Evolutionary conservation across 2,888 invertebrate species (phyloP).

Genomic region (Psylliodes chrysocephalus): DNA sequence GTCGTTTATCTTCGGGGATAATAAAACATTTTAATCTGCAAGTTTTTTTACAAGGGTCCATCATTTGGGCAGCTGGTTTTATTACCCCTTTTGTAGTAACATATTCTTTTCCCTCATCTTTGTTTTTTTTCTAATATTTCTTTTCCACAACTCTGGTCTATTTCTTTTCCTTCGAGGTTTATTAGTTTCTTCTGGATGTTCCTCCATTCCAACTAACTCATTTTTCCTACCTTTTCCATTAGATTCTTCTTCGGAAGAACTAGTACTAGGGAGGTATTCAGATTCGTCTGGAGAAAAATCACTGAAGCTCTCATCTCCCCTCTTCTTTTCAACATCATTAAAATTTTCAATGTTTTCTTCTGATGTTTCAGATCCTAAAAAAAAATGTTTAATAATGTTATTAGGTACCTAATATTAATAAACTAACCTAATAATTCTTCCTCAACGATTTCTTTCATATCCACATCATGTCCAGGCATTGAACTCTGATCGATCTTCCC

Average conservation of each 20-base stretch:
- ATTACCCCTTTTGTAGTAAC: conserved; percentile 14
- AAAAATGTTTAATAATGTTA: too few species aligned
- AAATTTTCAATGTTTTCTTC: too few species aligned
- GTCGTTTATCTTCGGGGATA: conserved; percentile 1
- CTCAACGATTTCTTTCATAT: too few species aligned
- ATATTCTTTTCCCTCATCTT: conserved; percentile 18
- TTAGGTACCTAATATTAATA: too few species aligned
- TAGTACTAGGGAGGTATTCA: neutral
- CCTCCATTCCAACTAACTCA: conserved; percentile 8
- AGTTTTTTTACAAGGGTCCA: neutral
- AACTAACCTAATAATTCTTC: too few species aligned
- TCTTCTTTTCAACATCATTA: too few species aligned
- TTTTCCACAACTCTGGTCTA: conserved; percentile 9
- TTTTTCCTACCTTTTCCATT: neutral
- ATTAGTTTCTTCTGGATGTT: neutral
- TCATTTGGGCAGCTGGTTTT: conserved; percentile 6
- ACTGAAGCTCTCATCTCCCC: too few species aligned
- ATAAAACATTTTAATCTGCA: conserved; percentile 17
- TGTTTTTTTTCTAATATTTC: conserved; percentile 16
- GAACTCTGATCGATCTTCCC: too few species aligned
- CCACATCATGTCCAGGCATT: too few species aligned
- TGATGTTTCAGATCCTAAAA: too few species aligned
- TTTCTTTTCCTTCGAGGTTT: conserved; percentile 15
- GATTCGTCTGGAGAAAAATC: conserved; percentile 16
- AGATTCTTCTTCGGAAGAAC: neutral